Percentiles rank a stretch among this genome's conserved stretches.
Conservation (phyloP, 2,888 invertebrate genomes). For the Eremobia ochroleuca region DNA sequence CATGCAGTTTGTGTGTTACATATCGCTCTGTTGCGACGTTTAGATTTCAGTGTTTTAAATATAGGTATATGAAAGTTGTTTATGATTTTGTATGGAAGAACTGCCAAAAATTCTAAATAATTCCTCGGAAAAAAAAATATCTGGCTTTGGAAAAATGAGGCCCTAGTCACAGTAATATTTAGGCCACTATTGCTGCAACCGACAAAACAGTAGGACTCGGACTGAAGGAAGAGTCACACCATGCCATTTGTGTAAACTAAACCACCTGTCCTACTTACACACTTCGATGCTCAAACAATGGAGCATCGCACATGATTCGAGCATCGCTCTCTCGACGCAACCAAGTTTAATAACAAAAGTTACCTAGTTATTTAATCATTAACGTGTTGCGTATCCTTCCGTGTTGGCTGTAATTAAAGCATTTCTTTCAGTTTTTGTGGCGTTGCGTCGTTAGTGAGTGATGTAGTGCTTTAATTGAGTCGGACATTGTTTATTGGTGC, state of each 20-base stretch:
- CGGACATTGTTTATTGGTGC: constrained; percentile 3
- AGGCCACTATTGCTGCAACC: constrained; percentile 17
- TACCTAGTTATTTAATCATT: constrained; percentile 64
- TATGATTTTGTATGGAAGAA: no score
- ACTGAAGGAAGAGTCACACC: constrained; percentile 27
- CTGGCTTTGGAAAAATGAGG: no score
- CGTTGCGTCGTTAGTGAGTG: constrained; percentile 37
- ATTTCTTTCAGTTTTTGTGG: constrained; percentile 61
- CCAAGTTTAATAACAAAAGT: constrained; percentile 54
- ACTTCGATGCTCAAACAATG: constrained; percentile 52
- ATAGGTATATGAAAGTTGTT: no score
- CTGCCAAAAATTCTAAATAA: no score
- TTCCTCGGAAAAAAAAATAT: no score
- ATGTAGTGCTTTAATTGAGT: constrained; percentile 42
- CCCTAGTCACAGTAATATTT: constrained; percentile 19
- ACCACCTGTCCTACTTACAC: constrained; percentile 47
- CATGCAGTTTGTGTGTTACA: no score
- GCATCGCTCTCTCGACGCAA: constrained; percentile 40
- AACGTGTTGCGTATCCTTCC: constrained; percentile 65
- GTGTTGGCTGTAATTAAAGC: constrained; percentile 56
- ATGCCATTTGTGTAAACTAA: constrained; percentile 60
- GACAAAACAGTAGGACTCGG: constrained; percentile 4
- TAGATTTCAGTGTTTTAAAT: no score
- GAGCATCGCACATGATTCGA: constrained; percentile 17
- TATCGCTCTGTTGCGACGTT: no score